phyloP scores from a whole-genome alignment of 2,888 invertebrate genomes.

The Neoscelio sp. region DNA sequence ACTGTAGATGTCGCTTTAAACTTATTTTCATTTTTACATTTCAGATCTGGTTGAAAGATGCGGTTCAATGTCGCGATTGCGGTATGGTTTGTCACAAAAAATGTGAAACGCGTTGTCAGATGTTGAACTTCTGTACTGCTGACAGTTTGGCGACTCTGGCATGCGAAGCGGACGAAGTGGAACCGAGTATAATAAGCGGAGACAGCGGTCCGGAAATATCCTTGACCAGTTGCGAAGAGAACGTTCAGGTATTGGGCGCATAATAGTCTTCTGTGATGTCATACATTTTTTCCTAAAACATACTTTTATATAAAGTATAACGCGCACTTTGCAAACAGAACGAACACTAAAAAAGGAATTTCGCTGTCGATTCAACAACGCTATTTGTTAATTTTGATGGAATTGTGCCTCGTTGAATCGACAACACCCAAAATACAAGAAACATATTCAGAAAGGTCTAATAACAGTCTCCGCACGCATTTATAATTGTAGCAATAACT shows the following conservation, averaged over 20 bases:
- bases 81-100: slow-evolving; percentile 98
- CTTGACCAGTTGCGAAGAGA: slow-evolving; percentile 81
- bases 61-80: slow-evolving; percentile 95
- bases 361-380: slow-evolving; percentile 14
- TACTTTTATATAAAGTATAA: slow-evolving; percentile 39
- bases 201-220: slow-evolving; percentile 81
- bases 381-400: background rate
- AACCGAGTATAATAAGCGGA: slow-evolving; percentile 73
- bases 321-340: slow-evolving; percentile 21
- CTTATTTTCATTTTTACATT: too few species aligned
- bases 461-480: slow-evolving; percentile 32
- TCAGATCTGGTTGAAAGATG: slow-evolving; percentile 98
- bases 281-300: slow-evolving; percentile 46
- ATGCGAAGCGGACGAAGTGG: slow-evolving; percentile 80
- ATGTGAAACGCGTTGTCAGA: slow-evolving; percentile 94
- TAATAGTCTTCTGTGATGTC: slow-evolving; percentile 74
- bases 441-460: slow-evolving; percentile 21
- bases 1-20: too few species aligned
- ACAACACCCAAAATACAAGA: background rate
- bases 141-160: slow-evolving; percentile 78
- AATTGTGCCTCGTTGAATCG: slow-evolving; percentile 16
- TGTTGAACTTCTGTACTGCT: slow-evolving; percentile 87
- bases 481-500: background rate
- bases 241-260: slow-evolving; percentile 82
- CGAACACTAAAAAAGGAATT: slow-evolving; percentile 12